Evolutionary conservation across 2,113 vertebrate species (phyloP).

Genomic region (Myocastor coypus): DNA sequence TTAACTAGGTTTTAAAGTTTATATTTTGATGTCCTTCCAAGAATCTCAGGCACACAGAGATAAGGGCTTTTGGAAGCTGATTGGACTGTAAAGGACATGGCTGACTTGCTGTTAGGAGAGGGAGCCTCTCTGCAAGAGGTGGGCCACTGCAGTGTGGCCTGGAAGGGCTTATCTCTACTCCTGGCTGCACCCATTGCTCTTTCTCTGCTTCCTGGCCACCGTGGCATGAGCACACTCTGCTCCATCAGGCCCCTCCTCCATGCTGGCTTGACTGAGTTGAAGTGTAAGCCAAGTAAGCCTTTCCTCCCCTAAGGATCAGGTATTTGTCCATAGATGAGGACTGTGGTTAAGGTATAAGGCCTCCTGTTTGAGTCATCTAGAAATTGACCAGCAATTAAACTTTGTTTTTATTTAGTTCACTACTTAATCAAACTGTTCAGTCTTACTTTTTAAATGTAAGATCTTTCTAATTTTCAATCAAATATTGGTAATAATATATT

Average conservation of each 20-base stretch:
- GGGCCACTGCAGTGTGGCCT: neutral
- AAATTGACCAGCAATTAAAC: neutral
- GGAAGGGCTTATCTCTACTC: neutral
- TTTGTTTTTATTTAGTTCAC: conserved; percentile 13
- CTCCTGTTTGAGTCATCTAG: neutral
- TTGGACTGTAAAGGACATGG: neutral
- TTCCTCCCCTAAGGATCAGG: neutral
- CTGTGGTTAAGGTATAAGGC: neutral
- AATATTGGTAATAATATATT: neutral
- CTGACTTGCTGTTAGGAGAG: neutral
- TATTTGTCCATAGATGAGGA: neutral
- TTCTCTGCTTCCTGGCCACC: neutral
- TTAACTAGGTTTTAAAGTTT: neutral
- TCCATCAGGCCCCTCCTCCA: neutral
- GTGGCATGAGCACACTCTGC: neutral
- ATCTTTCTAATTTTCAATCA: neutral
- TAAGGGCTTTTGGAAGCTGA: too few species aligned
- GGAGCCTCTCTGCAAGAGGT: neutral
- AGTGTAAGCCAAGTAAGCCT: neutral
- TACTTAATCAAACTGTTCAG: neutral
- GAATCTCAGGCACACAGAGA: neutral
- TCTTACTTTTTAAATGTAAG: neutral
- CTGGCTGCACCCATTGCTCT: neutral
- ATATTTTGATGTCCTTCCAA: neutral
- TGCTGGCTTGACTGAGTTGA: neutral